Conservation (phyloP, 2,797 vertebrate genomes). For the Sciaenops ocellatus region DNA sequence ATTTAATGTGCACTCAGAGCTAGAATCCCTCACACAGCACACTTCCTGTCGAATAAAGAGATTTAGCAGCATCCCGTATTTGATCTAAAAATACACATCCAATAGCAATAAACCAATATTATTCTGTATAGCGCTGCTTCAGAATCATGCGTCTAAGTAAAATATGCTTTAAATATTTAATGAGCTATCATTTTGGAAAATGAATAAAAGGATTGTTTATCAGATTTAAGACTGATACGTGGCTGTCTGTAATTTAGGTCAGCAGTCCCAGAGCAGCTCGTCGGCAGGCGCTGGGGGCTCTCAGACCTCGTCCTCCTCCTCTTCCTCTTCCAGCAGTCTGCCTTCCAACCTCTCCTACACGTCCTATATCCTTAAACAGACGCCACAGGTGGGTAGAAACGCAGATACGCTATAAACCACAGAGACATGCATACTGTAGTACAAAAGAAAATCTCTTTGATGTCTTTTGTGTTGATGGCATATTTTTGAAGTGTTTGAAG, state of each 20-base stretch:
- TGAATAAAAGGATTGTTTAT: slow-evolving; percentile 41
- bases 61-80: background rate
- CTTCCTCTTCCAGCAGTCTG: slow-evolving; percentile 87
- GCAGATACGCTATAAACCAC: background rate
- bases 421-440: background rate
- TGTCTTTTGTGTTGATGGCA: background rate
- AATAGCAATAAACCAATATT: slow-evolving; percentile 12
- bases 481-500: background rate
- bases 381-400: slow-evolving; percentile 90
- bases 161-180: too few relatives aligned
- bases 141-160: background rate
- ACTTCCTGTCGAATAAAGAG: slow-evolving; percentile 11
- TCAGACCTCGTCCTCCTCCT: slow-evolving; percentile 86
- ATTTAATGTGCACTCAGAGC: background rate
- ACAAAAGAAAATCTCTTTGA: background rate
- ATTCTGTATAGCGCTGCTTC: background rate
- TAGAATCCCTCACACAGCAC: slow-evolving; percentile 4
- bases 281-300: slow-evolving; percentile 80
- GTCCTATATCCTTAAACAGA: slow-evolving; percentile 99
- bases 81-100: slow-evolving; percentile 6
- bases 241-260: slow-evolving; percentile 85
- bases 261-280: slow-evolving; percentile 88
- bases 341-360: slow-evolving; percentile 97
- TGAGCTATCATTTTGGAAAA: slow-evolving; percentile 11
- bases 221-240: slow-evolving; percentile 51